Conservation (phyloP, 2,797 vertebrate genomes). For the Pachyuromys duprasi region DNA sequence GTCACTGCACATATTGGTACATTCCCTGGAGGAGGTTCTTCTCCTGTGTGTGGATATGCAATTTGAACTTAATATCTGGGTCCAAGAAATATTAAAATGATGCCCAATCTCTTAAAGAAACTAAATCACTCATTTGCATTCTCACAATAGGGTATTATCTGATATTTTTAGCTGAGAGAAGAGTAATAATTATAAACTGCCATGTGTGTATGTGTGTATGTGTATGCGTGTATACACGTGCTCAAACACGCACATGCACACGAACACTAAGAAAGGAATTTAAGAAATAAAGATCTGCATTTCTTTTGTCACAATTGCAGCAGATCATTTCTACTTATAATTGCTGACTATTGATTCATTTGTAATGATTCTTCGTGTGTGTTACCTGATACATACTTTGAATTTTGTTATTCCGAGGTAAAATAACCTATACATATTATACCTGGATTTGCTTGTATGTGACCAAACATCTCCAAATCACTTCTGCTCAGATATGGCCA, state of each 20-base stretch:
- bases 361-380: background rate
- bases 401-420: background rate
- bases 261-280: background rate
- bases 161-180: background rate
- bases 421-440: background rate
- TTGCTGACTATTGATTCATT: background rate
- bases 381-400: background rate
- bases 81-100: slow-evolving; percentile 71
- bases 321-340: background rate
- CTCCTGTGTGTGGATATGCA: slow-evolving; percentile 1
- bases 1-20: background rate
- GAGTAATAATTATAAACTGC: background rate
- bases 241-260: rapidly evolving
- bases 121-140: slow-evolving; percentile 50
- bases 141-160: background rate
- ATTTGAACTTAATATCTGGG: slow-evolving; percentile 30
- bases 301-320: background rate
- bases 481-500: background rate
- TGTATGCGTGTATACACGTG: too few species aligned
- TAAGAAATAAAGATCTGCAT: background rate
- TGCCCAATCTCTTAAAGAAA: slow-evolving; percentile 58
- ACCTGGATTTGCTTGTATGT: background rate
- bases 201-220: background rate
- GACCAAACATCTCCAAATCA: background rate
- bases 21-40: slow-evolving; percentile 36